phyloP scores from a whole-genome alignment of 2,888 invertebrate genomes.

The Xanthorhoe designata region DNA sequence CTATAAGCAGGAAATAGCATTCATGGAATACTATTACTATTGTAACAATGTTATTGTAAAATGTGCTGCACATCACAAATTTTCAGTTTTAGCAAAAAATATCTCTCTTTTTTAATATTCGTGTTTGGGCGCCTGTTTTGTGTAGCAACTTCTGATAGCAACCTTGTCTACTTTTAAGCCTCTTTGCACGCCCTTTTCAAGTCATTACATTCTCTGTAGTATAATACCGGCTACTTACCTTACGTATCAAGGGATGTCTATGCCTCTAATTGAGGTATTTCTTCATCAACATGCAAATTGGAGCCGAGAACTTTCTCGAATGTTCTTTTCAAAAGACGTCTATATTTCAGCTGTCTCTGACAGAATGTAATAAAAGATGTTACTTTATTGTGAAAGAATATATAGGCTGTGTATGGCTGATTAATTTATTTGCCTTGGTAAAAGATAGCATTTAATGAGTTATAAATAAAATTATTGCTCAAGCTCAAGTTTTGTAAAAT shows the following conservation, averaged over 20 bases:
- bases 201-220: constrained; percentile 1
- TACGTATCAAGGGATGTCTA: constrained; percentile 29
- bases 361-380: not conserved
- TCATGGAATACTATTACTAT: no score
- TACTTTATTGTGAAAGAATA: not conserved
- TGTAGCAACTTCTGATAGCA: not conserved
- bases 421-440: no score
- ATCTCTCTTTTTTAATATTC: not conserved
- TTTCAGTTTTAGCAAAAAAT: no score
- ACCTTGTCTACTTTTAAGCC: not conserved
- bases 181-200: constrained; percentile 2
- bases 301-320: not conserved
- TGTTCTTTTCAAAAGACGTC: not conserved
- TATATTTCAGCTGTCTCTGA: not conserved
- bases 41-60: no score
- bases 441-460: no score
- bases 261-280: constrained; percentile 36
- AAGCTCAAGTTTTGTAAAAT: no score
- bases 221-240: constrained; percentile 39
- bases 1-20: no score
- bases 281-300: constrained; percentile 33
- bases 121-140: not conserved
- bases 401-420: no score
- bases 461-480: no score
- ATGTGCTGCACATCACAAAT: no score